Evolutionary conservation across 2,888 invertebrate genomes (phyloP), one percentile per base, ranked within the genome.

Genomic region (Agriopis leucophaearia): DNA sequence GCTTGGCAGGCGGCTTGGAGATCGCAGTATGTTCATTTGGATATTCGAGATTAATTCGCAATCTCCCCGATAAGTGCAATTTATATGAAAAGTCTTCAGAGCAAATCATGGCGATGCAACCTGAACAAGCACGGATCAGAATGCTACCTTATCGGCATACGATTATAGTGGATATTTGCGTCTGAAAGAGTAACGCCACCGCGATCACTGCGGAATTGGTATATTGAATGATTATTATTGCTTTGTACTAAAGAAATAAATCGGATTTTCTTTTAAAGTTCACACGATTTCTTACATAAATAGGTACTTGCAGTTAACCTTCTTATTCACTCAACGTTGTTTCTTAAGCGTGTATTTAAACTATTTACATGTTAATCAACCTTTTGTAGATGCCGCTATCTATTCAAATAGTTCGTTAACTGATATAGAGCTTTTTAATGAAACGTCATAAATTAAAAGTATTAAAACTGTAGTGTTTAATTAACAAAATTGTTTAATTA

Each of bases 361-460:
- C 74, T 70, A 77, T 81, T 80, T 36, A 70, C 75, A 78, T 79
- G 74, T 76, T 76, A 80, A 82, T 80, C 51, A 61, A 38, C 36
- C 55, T 56, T 72, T 70, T 69, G 52, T 63, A 67, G 42, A 45
- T 72, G 64, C 78, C 78, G 83, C 79, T 76, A 78, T 75, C 73
- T 76, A 73, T 77, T 71, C 70, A 57, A 45, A 70, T 69, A 71
- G 63, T 72, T 73, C 54, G 50, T 65, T 69, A 61, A 67, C 38
- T 69, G 69, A 75, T 78, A 78, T 72, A 77, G 75, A 77, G 74
- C 72, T 69, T 64, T 59, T 47, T 66, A 77, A 81, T 79, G 72
- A 76, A 74, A 74, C 73, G 74, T 68, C 75, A 75, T 77, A 72
- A 73, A 72, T 69, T 44, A 58, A 15, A 66, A 62, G n/a, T 68